phyloP scores from a whole-genome alignment of 2,888 invertebrate species.

The Papilio demoleus region DNA sequence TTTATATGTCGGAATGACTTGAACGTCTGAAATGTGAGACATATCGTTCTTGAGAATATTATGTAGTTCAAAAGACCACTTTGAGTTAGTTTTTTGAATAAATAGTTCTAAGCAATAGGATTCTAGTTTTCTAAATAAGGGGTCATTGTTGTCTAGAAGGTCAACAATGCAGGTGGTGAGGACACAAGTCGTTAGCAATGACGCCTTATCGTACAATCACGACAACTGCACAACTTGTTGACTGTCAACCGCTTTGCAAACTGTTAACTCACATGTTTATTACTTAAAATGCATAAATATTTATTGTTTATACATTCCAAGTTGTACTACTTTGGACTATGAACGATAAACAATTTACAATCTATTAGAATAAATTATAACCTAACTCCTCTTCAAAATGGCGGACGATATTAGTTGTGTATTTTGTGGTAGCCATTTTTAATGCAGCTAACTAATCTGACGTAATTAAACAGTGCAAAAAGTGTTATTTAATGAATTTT shows the following conservation, averaged over 20 bases:
- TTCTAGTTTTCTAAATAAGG: neutral
- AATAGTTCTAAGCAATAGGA: too few relatives aligned
- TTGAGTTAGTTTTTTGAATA: too few relatives aligned
- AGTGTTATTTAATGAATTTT: too few relatives aligned
- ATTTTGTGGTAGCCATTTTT: too few relatives aligned
- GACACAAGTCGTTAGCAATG: conserved; percentile 32
- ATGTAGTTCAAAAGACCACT: too few relatives aligned
- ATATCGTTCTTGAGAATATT: too few relatives aligned
- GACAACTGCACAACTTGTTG: conserved; percentile 19
- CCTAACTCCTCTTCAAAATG: neutral
- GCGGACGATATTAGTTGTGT: too few relatives aligned
- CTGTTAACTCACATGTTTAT: neutral
- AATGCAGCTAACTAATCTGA: too few relatives aligned
- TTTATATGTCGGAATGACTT: too few relatives aligned
- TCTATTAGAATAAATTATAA: too few relatives aligned
- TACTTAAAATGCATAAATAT: conserved; percentile 5
- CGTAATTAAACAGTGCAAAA: too few relatives aligned
- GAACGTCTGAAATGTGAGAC: too few relatives aligned
- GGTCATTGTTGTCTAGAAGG: conserved; percentile 12
- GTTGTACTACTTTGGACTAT: neutral
- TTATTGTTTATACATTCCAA: conserved; percentile 23
- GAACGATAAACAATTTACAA: neutral
- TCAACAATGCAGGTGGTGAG: conserved; percentile 17
- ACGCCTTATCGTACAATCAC: conserved; percentile 26
- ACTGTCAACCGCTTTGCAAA: neutral